Base-by-base conservation (phyloP, 2,113 vertebrate genomes). In the Saimiri boliviensis region DNA sequence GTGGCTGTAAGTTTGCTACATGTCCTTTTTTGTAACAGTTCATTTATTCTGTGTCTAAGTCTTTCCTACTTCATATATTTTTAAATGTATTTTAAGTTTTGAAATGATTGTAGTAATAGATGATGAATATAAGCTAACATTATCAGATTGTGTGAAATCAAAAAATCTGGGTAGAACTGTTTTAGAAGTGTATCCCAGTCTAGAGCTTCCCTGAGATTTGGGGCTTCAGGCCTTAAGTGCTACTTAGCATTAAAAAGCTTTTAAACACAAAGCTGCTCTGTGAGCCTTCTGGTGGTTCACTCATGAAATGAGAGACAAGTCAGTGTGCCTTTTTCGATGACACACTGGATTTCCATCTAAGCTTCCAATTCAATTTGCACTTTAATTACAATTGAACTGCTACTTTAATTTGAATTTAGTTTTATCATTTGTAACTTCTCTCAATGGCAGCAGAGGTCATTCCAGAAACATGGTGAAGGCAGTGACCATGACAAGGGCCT, bases 251-350 rank as follows among this genome's bases (percentile, higher is more conserved):
- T 91, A 82, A 94, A 58, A 91, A 58, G 25, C 27, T 73, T 88
- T 97, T 47, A 95, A 94, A 86, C 32, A 83, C 5, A 94, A 86
- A 95, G 16, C 35, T 89, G 47, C 40, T 89, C 68, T 91, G 1
- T 68, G 32, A 83, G 37, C 10, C 49, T 93, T 93, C 74, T 92
- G 30, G 27, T 63, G 47, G 8, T 82, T 94, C 42, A 52, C 0
- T 89, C 27, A 70, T 74, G 40, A 40, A 89, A 73, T 81, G 56
- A 95, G 37, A 86, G 73, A 77, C 4, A 88, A 60, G 54, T 86
- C 52, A 70, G 17, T 42, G 47, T 54, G 60, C 6, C 4, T 52
- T 74, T 91, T 92, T 6, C 5, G 21, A 89, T 95, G 68, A 93
- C 49, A 87, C 30, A 85, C 10, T 54, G 77, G 77, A 76, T 93